Conservation (phyloP, 2,113 vertebrate species). For the Brienomyrus longianalis region DNA sequence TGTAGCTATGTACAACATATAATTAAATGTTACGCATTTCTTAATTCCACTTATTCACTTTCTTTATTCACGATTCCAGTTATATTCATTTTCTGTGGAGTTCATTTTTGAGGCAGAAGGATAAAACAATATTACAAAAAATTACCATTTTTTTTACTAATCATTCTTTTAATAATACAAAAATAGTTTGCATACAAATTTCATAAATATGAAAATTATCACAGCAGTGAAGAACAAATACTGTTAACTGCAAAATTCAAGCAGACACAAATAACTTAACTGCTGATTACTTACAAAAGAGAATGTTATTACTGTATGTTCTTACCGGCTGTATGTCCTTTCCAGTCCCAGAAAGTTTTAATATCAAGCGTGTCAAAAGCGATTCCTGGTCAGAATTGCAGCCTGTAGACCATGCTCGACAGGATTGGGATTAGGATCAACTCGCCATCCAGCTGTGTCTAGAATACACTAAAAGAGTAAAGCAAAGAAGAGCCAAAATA, state of each 20-base stretch:
- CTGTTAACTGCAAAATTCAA: neutral
- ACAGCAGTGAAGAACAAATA: neutral
- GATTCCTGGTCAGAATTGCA: neutral
- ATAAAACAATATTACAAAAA: neutral
- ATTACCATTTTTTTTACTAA: neutral
- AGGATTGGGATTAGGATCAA: constrained; percentile 14
- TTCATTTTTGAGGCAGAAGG: neutral
- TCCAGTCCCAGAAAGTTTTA: constrained; percentile 31
- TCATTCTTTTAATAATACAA: neutral
- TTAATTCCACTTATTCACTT: neutral
- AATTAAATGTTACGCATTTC: neutral
- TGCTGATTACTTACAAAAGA: neutral
- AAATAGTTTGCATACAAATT: neutral
- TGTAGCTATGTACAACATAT: neutral
- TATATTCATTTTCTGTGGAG: neutral
- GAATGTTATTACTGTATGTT: neutral
- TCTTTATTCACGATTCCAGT: neutral
- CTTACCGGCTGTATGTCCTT: constrained; percentile 45
- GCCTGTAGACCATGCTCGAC: neutral
- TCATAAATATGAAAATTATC: neutral
- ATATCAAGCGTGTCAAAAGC: neutral
- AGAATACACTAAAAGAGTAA: neutral
- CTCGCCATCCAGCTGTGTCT: neutral
- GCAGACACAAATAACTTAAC: neutral
- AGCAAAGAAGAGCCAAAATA: neutral